These are phyloP conservation scores for Pachyrhynchus sulphureomaculatus DNA, from an alignment of 1,140 invertebrate species.

Conservation along the genomic window DNA sequence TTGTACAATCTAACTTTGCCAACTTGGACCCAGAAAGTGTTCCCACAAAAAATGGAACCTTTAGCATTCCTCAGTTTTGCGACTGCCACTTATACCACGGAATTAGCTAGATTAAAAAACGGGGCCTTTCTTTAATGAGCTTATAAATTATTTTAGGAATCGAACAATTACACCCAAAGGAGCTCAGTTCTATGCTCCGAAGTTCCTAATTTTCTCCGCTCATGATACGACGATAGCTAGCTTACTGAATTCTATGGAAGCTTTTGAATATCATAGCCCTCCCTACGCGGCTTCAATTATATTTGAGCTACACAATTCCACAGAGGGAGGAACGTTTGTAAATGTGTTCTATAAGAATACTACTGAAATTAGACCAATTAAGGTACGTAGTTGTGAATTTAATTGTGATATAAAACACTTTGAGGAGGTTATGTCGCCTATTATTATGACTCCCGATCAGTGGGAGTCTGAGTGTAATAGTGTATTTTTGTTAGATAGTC, in stretches of 20 bases:
- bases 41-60: slow-evolving; percentile 55
- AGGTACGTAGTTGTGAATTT: slow-evolving; percentile 60
- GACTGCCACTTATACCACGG: slow-evolving; percentile 54
- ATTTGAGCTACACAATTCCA: slow-evolving; percentile 64
- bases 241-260: slow-evolving; percentile 68
- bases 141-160: slow-evolving; percentile 40
- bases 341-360: slow-evolving; percentile 67
- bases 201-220: slow-evolving; percentile 73
- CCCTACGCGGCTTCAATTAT: slow-evolving; percentile 71
- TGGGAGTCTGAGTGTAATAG: slow-evolving; percentile 45
- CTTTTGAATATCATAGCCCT: slow-evolving; percentile 74
- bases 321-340: slow-evolving; percentile 40
- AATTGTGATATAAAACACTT: slow-evolving; percentile 63
- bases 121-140: slow-evolving; percentile 62
- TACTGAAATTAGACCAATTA: slow-evolving; percentile 55
- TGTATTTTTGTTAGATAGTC: slow-evolving; percentile 10
- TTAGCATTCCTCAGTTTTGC: slow-evolving; percentile 58
- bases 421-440: slow-evolving; percentile 42
- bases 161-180: slow-evolving; percentile 8
- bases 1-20: slow-evolving; percentile 72
- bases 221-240: slow-evolving; percentile 83
- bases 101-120: slow-evolving; percentile 58
- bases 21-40: slow-evolving; percentile 66
- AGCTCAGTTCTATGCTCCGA: slow-evolving; percentile 49
- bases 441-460: slow-evolving; percentile 30